A percentile compares a stretch with the other conserved stretches of the same genome.
phyloP scores from a whole-genome alignment of 2,797 vertebrate species.

The Scyliorhinus canicula region DNA sequence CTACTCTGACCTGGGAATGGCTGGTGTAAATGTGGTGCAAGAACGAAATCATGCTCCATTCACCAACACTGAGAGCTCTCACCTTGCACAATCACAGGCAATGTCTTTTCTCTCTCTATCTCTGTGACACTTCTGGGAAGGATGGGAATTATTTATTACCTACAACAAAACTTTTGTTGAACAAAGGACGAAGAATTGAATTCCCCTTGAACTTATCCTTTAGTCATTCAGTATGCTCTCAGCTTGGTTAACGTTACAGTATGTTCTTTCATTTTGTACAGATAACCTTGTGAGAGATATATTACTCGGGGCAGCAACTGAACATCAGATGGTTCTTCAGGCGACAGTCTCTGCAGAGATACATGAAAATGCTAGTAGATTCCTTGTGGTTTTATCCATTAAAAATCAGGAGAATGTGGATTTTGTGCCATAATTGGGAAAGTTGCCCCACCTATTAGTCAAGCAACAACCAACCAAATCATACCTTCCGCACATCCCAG shows the following conservation, averaged over 20 bases:
- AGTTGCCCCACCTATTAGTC: not conserved
- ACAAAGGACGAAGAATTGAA: too few species aligned
- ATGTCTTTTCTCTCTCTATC: not conserved
- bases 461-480: not conserved
- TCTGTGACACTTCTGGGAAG: not conserved
- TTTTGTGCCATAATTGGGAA: not conserved
- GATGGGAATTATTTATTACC: not conserved
- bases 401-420: not conserved
- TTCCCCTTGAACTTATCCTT: not conserved
- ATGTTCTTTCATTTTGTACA: too few species aligned
- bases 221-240: not conserved
- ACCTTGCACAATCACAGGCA: not conserved
- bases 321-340: too few species aligned
- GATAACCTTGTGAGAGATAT: not conserved
- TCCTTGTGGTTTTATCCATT: not conserved
- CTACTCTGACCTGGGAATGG: not conserved
- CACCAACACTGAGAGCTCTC: not conserved
- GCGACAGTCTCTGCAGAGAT: too few species aligned
- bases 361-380: too few species aligned
- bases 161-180: not conserved
- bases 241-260: too few species aligned
- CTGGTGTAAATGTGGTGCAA: not conserved
- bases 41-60: not conserved
- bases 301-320: too few species aligned
- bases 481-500: not conserved